These are phyloP conservation scores for Nephrotoma flavescens DNA, from an alignment of 2,888 invertebrate genomes.

Conservation along the genomic window DNA sequence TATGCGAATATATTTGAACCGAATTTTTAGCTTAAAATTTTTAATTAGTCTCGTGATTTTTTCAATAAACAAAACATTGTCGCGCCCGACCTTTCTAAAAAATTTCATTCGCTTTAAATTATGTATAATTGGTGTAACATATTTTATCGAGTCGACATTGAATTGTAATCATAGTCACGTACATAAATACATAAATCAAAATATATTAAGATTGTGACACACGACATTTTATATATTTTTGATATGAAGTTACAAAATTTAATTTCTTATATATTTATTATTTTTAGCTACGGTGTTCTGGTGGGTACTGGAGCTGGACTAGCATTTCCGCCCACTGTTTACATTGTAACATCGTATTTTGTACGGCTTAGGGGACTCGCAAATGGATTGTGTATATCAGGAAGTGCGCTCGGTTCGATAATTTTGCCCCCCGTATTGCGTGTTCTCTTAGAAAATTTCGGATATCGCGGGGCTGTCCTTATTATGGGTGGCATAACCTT, in stretches of 20 bases:
- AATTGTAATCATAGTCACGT: neutral
- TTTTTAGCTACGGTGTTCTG: conserved; percentile 58
- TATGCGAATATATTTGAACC: conserved; percentile 8
- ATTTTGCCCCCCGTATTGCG: conserved; percentile 66
- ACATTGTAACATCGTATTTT: conserved; percentile 80
- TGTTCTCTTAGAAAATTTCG: conserved; percentile 53
- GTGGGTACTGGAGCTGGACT: conserved; percentile 74
- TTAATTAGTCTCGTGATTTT: neutral
- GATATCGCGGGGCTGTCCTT: conserved; percentile 67
- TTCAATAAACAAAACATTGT: neutral
- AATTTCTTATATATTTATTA: neutral
- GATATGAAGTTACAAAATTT: neutral
- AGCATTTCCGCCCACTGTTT: conserved; percentile 78
- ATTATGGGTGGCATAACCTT: conserved; percentile 69
- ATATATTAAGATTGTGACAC: too few species aligned
- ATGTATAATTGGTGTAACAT: neutral
- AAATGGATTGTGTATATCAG: conserved; percentile 79
- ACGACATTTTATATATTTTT: neutral
- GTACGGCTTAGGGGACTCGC: conserved; percentile 63
- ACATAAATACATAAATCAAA: neutral
- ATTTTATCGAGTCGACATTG: neutral
- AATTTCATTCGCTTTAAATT: neutral
- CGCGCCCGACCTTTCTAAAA: neutral
- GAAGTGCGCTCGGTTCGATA: conserved; percentile 74
- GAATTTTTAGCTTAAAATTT: neutral